These are phyloP conservation scores for Papilio polyxenes DNA, from an alignment of 1,140 invertebrate genomes.

Conservation along the genomic window DNA sequence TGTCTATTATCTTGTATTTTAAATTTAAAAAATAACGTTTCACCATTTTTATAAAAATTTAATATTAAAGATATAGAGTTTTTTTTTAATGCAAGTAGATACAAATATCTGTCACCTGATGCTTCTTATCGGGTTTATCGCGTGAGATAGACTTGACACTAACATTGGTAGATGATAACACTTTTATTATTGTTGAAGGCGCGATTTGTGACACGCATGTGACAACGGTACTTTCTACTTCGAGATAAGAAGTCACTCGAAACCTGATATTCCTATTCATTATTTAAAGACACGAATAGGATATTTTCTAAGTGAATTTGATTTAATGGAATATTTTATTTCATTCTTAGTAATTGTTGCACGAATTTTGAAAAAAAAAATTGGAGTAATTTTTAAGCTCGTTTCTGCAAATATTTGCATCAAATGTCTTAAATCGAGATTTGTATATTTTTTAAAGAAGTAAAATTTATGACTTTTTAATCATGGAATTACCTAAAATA, in stretches of 20 bases:
- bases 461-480: background rate
- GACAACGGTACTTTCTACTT: conserved; percentile 34
- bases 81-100: conserved; percentile 42
- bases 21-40: background rate
- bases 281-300: background rate
- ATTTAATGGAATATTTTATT: background rate
- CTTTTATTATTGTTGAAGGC: conserved; percentile 42
- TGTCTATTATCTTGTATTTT: background rate
- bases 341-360: background rate
- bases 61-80: background rate
- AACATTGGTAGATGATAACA: conserved; percentile 41
- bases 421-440: background rate
- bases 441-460: background rate
- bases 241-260: conserved; percentile 32
- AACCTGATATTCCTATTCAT: conserved; percentile 8
- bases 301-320: background rate
- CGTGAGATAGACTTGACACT: conserved; percentile 41
- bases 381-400: background rate
- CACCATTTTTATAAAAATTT: background rate
- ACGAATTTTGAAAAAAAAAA: background rate
- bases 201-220: conserved; percentile 36
- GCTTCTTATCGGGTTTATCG: conserved; percentile 43
- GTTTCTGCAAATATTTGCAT: background rate
- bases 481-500: background rate
- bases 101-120: conserved; percentile 49